Evolutionary conservation across 1,140 invertebrate genomes (phyloP).

Genomic region (Gonatopus flavifemur): DNA sequence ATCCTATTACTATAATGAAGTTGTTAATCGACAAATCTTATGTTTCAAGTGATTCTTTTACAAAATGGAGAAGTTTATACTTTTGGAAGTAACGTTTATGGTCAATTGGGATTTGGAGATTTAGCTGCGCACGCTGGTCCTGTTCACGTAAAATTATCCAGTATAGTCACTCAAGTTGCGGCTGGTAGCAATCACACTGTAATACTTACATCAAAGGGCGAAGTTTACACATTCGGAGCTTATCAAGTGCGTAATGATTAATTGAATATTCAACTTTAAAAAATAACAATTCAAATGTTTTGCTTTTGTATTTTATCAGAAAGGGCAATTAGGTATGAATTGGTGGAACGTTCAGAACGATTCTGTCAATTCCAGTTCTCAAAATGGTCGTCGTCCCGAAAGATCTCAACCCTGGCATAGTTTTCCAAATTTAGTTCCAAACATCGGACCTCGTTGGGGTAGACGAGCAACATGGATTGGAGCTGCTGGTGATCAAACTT

Average conservation of each 20-base stretch:
- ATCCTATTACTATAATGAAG: background rate
- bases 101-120: slow-evolving; percentile 90
- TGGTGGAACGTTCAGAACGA: slow-evolving; percentile 47
- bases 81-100: slow-evolving; percentile 92
- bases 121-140: slow-evolving; percentile 73
- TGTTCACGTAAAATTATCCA: slow-evolving; percentile 74
- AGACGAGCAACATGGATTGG: slow-evolving; percentile 90
- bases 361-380: slow-evolving; percentile 39
- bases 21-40: background rate
- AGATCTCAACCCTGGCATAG: slow-evolving; percentile 71
- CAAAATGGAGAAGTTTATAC: slow-evolving; percentile 80
- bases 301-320: slow-evolving; percentile 58
- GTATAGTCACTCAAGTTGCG: slow-evolving; percentile 73
- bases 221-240: slow-evolving; percentile 92
- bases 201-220: slow-evolving; percentile 83
- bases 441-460: slow-evolving; percentile 74
- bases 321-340: slow-evolving; percentile 84
- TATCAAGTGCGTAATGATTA: slow-evolving; percentile 68
- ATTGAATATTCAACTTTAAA: background rate
- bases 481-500: slow-evolving; percentile 93
- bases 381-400: slow-evolving; percentile 42
- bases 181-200: slow-evolving; percentile 95
- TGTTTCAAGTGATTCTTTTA: slow-evolving; percentile 63
- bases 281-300: background rate
- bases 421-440: slow-evolving; percentile 77